Evolutionary conservation across 1,140 invertebrate species (phyloP), one percentile per base, ranked within the genome.

Genomic region (Apis florea): DNA sequence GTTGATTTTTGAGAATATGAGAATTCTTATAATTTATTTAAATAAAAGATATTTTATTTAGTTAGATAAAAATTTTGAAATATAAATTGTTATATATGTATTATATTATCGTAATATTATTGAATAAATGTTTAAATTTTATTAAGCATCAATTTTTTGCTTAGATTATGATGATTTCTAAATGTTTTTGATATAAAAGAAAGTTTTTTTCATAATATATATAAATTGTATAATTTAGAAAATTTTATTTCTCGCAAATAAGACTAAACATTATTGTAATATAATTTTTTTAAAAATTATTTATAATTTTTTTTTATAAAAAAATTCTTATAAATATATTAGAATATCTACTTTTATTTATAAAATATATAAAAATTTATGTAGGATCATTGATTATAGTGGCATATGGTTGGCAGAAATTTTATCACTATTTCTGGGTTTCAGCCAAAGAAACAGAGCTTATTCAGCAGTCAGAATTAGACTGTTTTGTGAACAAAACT

Each of bases 401-500:
- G n/a, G 59, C 58, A 75, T 83, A 73, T 69, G 49, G 83, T 82
- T 77, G 74, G 69, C 40, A 73, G 74, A 84, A 78, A 78, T 82
- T 82, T 82, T 84, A 71, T 82, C 83, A 78, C 51, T 64, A 82
- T 82, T 82, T 82, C 69, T 83, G 75, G 73, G 64, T 77, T 84
- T 73, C 69, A 73, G 63, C 56, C 74, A 83, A 78, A 82, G 69
- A 64, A 69, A 84, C 67, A 49, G 51, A 63, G 66, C 73, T 80
- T 76, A 70, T 78, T 78, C 54, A 78, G 74, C 74, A 84, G 63
- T 84, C 59, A 83, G 19, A 83, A 74, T 78, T 63, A 83, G 63
- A 59, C 58, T 64, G 47, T 59, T 74, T 61, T 53, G 21, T 76
- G 64, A 82, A 82, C 64, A 51, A 77, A 84, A 82, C 69, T 59